Conservation (phyloP, 2,797 vertebrate species). For the Pseudochirops cupreus region DNA sequence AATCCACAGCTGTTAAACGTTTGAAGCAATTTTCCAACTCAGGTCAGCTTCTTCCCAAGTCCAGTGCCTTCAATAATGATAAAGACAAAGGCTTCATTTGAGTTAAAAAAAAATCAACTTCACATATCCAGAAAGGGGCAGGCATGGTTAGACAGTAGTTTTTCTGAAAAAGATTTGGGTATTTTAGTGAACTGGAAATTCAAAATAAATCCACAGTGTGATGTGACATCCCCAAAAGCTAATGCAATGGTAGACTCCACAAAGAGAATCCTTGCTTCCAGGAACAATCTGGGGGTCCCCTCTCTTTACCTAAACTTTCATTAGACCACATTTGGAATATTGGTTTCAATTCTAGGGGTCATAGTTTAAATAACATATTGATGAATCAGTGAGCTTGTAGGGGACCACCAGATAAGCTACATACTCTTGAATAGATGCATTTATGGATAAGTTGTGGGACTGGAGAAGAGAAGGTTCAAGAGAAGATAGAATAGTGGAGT, state of each 20-base stretch:
- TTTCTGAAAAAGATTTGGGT: not conserved
- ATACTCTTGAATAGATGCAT: not conserved
- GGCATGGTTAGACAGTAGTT: not conserved
- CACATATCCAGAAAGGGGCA: not conserved
- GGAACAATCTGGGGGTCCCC: not conserved
- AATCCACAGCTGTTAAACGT: not conserved
- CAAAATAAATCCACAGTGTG: not conserved
- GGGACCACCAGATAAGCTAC: not conserved
- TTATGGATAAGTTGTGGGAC: not conserved
- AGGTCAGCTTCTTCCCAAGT: not conserved
- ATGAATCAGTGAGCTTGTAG: not conserved
- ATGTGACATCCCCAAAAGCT: not conserved
- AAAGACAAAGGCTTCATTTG: not conserved
- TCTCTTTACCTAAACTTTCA: not conserved
- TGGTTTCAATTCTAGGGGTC: not conserved
- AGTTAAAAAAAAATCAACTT: not conserved
- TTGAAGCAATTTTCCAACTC: not conserved
- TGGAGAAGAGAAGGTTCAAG: not conserved
- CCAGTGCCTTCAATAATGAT: not conserved
- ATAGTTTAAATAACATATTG: not conserved
- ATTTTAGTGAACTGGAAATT: not conserved
- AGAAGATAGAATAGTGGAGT: not conserved
- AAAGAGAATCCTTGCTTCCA: not conserved
- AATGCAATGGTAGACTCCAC: not conserved
- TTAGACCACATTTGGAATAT: not conserved